Base-by-base conservation (phyloP, 2,888 invertebrate genomes). In the Campoplex nolae region DNA sequence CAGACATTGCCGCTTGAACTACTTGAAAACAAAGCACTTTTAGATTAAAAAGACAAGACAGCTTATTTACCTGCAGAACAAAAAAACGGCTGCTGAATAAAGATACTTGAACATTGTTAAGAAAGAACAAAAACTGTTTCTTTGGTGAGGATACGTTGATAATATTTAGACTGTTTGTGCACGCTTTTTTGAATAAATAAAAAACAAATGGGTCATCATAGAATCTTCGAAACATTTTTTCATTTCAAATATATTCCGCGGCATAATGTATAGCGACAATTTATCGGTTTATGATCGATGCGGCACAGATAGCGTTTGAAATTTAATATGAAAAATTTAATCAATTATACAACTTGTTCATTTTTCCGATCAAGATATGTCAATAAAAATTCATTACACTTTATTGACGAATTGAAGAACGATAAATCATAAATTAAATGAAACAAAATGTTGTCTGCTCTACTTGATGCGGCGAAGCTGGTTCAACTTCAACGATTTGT, bases 1-100 rank as follows among this genome's bases (percentile, higher is more conserved):
- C 48, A 71, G 42, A 71, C 62, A 45, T 51, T 54, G 65, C 23
- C 35, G 45, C 16, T n/a, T 18, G 45, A 42, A 62, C 42, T 28
- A 42, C 76, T 65, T n/a, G 48, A 32, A 77, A 83, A 83, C 83
- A 83, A 83, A 70, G 58, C 38, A 76, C 45, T 75, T 68, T n/a
- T 62, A 2, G 32, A 38, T 28, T 18, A 81, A 32, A 65, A 65
- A 11, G 48, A 70, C 28, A 23, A 45, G 35, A 54, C n/a, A 56
- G 54, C 56, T 6, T 23, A 23, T 23, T 11, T 54, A 51, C 2
- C 38, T 74, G 73, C 38, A 35, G 38, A 38, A 35, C n/a, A n/a
- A 56, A 54, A 74, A 18, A 38, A 56, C 8, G 56, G 23, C 11
- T 58, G 23, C 23, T 28, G 28, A 58, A 58, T 11, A 4, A 13